Evolutionary conservation across 2,888 invertebrate species (phyloP).

Genomic region (Microplitis deprimator): DNA sequence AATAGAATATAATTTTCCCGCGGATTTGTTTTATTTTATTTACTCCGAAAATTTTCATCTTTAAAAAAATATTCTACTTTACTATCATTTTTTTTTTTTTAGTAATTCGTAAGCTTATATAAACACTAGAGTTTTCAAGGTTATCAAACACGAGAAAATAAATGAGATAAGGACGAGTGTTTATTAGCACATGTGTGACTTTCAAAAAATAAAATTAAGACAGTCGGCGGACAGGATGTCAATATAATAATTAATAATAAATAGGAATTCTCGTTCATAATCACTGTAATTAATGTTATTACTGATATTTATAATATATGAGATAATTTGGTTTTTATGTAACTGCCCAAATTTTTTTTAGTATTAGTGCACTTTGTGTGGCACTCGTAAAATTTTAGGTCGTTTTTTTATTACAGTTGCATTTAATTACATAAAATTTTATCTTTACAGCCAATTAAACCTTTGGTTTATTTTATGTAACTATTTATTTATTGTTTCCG

Average conservation of each 20-base stretch:
- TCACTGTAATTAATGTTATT: neutral
- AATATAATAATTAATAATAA: neutral
- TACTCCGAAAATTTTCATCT: no score
- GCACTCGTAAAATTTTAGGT: neutral
- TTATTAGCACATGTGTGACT: neutral
- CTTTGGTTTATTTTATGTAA: neutral
- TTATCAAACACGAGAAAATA: slow-evolving; percentile 5
- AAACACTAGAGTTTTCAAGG: neutral
- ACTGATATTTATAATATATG: neutral
- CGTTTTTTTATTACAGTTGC: neutral
- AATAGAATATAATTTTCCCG: no score
- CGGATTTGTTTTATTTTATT: no score
- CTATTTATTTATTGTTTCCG: no score
- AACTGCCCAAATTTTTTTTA: neutral
- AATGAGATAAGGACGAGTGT: neutral
- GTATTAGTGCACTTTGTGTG: neutral
- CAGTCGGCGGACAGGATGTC: neutral
- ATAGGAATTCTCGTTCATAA: no score
- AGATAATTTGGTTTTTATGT: neutral
- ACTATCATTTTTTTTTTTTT: neutral
- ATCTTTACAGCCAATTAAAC: neutral
- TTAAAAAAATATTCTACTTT: no score
- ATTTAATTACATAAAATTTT: neutral
- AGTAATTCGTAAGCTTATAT: neutral
- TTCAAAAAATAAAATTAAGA: neutral